Percentiles rank a stretch among this genome's conserved stretches.
phyloP scores from a whole-genome alignment of 2,113 vertebrate species.

The Paraplagusia blochii region DNA sequence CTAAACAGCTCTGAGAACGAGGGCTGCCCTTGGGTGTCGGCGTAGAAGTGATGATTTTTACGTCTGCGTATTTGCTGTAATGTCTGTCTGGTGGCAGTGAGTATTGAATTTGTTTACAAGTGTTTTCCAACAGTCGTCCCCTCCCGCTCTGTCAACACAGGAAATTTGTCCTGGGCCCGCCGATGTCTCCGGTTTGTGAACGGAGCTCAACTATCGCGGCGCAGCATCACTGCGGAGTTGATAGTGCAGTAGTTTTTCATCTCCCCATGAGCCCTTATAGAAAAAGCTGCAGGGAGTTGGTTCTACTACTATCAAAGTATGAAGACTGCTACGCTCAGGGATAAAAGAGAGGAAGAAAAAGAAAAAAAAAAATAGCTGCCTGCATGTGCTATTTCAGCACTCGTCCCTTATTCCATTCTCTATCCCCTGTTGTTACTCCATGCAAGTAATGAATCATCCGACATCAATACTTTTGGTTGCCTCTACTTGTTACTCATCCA shows the following conservation, averaged over 20 bases:
- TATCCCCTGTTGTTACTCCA: slow-evolving; percentile 6
- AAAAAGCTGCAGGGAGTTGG: slow-evolving; percentile 69
- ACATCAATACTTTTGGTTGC: slow-evolving; percentile 32
- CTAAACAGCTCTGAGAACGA: slow-evolving; percentile 43
- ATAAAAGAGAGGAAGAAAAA: slow-evolving; percentile 37
- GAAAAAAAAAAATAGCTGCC: slow-evolving; percentile 33
- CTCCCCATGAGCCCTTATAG: slow-evolving; percentile 70
- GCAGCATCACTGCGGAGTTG: slow-evolving; percentile 63
- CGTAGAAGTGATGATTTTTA: slow-evolving; percentile 47
- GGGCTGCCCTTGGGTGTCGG: slow-evolving; percentile 34
- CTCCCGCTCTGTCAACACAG: slow-evolving; percentile 7
- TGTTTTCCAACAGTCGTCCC: slow-evolving; percentile 18
- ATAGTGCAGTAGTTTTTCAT: slow-evolving; percentile 67
- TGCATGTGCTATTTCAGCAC: slow-evolving; percentile 39
- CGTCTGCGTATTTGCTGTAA: slow-evolving; percentile 21
- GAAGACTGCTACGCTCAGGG: slow-evolving; percentile 53
- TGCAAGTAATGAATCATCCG: slow-evolving; percentile 25
- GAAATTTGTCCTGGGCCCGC: slow-evolving; percentile 35
- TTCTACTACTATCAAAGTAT: slow-evolving; percentile 68
- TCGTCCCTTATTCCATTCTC: slow-evolving; percentile 11
- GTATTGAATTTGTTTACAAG: slow-evolving; percentile 56
- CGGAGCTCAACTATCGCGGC: slow-evolving; percentile 54
- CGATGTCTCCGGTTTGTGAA: slow-evolving; percentile 44
- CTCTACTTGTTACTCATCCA: slow-evolving; percentile 1
- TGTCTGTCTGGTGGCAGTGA: slow-evolving; percentile 26